Conservation (phyloP, 2,888 invertebrate genomes). For the Xanthia togata region DNA sequence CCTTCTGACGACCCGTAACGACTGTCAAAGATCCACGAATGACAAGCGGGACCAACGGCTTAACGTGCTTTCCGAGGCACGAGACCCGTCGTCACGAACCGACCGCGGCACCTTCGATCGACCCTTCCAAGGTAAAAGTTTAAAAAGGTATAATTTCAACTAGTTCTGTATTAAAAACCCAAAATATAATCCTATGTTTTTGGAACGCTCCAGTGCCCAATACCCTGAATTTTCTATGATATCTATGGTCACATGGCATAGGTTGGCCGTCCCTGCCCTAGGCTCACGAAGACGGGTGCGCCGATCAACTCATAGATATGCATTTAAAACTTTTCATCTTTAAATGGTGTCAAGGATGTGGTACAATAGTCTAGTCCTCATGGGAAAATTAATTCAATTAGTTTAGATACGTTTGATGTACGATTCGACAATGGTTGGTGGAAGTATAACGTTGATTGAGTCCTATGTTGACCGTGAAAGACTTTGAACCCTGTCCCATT, state of each 20-base stretch:
- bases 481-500: constrained; percentile 50
- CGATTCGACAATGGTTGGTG: constrained; percentile 56
- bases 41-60: too few species aligned
- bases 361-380: constrained; percentile 68
- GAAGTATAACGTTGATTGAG: constrained; percentile 46
- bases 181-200: not conserved
- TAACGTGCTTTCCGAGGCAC: not conserved
- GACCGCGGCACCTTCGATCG: too few species aligned
- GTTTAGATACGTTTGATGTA: constrained; percentile 63
- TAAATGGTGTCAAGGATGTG: constrained; percentile 81
- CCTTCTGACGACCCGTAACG: too few species aligned
- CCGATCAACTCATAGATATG: constrained; percentile 75
- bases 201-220: not conserved
- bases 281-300: constrained; percentile 74
- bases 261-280: constrained; percentile 18
- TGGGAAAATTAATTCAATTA: constrained; percentile 85
- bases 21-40: too few species aligned
- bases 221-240: not conserved
- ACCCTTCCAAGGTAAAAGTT: too few species aligned
- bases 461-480: constrained; percentile 47
- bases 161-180: not conserved
- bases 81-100: too few species aligned
- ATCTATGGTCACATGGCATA: too few species aligned
- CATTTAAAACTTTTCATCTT: constrained; percentile 74
- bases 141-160: too few species aligned